A percentile compares a stretch with the other conserved stretches of the same genome.
phyloP scores from a whole-genome alignment of 2,797 vertebrate genomes.

The Hyperoplus lanceolatus region DNA sequence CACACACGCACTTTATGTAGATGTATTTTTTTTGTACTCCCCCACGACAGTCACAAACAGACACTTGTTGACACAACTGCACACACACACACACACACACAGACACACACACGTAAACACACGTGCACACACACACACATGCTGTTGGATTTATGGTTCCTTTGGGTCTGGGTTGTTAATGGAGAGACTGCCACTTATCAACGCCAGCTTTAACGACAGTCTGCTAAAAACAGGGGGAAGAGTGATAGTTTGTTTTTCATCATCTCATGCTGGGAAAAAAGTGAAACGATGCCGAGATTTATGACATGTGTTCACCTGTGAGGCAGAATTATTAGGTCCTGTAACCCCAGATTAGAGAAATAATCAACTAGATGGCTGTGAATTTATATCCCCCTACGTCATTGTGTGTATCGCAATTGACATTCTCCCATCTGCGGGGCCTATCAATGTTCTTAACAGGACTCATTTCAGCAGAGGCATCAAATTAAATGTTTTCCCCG shows the following conservation, averaged over 20 bases:
- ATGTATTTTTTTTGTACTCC: constrained; percentile 24
- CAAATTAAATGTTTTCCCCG: constrained; percentile 53
- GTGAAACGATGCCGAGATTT: constrained; percentile 76
- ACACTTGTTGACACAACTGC: constrained; percentile 5
- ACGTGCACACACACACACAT: constrained; percentile 14
- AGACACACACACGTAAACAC: not conserved
- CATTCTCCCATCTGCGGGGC: constrained; percentile 21
- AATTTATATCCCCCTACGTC: constrained; percentile 65
- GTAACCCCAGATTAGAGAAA: constrained; percentile 81
- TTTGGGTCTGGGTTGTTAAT: constrained; percentile 79
- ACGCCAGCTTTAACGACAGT: constrained; percentile 80
- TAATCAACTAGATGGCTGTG: constrained; percentile 81
- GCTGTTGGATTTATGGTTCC: constrained; percentile 77
- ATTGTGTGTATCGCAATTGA: constrained; percentile 65
- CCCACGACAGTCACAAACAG: not conserved
- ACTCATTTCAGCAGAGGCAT: constrained; percentile 40
- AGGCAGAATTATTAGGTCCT: constrained; percentile 79
- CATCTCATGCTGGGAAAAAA: constrained; percentile 73
- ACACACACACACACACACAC: constrained; percentile 15
- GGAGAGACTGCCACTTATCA: constrained; percentile 83
- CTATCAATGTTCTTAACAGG: constrained; percentile 62
- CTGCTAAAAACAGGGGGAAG: constrained; percentile 81
- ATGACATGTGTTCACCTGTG: constrained; percentile 70
- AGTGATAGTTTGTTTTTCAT: constrained; percentile 85
- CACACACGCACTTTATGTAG: constrained; percentile 7